Evolutionary conservation across 2,113 vertebrate species (phyloP), one percentile per base, ranked within the genome.

Genomic region (Pipra filicauda): DNA sequence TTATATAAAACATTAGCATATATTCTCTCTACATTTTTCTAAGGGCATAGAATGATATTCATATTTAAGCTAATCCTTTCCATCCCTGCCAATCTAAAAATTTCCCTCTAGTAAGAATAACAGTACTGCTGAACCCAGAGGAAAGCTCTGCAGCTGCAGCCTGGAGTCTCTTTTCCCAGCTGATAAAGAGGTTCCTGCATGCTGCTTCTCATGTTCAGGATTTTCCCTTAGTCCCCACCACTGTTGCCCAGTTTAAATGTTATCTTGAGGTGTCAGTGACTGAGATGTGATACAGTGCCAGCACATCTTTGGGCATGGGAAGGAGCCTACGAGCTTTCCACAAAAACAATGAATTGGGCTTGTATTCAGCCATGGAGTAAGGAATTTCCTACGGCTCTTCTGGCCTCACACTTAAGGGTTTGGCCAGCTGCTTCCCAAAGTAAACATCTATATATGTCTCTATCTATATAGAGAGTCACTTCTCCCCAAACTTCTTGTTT

Each of bases 311-410:
- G 39, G 54, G 44, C 35, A 13, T 4, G 5, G 33, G 20, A 89
- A 76, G 26, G 64, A 76, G 8, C 58, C 35, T 26, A 6, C 2
- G 9, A 75, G 11, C 10, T 65, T 19, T 24, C 44, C 54, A 7
- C 20, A 23, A 57, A 71, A 49, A 2, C 26, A n/a, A n/a, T 33
- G 2, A 49, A 23, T 64, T 35, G 0, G 65, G 51, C 27, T 62
- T 0, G 0, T 57, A 37, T 33, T 91, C 54, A 67, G 35, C 7
- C 0, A 1, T 1, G 30, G 62, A 59, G 31, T 48, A 9, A 75
- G 52, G 30, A 22, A 5, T 37, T 71, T 71, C 58, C 66, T 51
- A 2, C 20, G 31, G 54, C 33, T 59, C 52, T 33, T 66, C 26
- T 59, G 54, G 39, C 57, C 35, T 72, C 35, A 12, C 5, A 5